Evolutionary conservation across 2,797 vertebrate species (phyloP), one percentile per base, ranked within the genome.

Genomic region (Peromyscus aztecus): DNA sequence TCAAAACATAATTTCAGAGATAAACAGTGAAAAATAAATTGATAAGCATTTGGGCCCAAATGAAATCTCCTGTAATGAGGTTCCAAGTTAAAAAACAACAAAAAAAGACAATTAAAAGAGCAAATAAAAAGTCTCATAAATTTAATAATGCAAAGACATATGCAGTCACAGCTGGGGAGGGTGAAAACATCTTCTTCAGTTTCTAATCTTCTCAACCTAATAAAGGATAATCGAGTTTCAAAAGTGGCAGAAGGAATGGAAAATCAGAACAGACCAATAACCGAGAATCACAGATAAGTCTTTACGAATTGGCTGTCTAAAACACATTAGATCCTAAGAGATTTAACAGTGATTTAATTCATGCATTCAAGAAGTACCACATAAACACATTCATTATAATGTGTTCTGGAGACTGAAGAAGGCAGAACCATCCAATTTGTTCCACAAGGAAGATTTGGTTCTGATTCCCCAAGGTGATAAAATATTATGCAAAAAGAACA

Each of bases 111-210:
- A 94, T 94, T 96, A 93, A 94, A 95, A 93, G 85, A 96, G 2
- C 24, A 96, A 97, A 95, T 93, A 92, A 92, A 94, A 97, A 77
- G 2, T 23, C 17, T 87, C 29, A 89, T 95, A 92, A 96, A 94
- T 96, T 94, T 78, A 94, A 31, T 76, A 94, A 82, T 69, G n/a
- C 83, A 94, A 94, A 96, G 76, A 95, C 84, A 91, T 94, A 86
- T 59, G 37, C 57, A 89, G 86, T 92, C 81, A 97, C 34, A 93
- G 34, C 61, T 85, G 88, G 88, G 23, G 57, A 85, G 16, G 46
- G 24, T 71, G 78, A 92, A 93, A 95, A 84, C 5, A 90, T 40
- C 55, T 85, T 46, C 29, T 71, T 95, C 90, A 93, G 90, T n/a
- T 89, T 94, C 46, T 92, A 85, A 93, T 90, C 55, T 75, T 96